Evolutionary conservation across 2,888 invertebrate species (phyloP), one percentile per base, ranked within the genome.

Genomic region (Leptinotarsa peninsularis): DNA sequence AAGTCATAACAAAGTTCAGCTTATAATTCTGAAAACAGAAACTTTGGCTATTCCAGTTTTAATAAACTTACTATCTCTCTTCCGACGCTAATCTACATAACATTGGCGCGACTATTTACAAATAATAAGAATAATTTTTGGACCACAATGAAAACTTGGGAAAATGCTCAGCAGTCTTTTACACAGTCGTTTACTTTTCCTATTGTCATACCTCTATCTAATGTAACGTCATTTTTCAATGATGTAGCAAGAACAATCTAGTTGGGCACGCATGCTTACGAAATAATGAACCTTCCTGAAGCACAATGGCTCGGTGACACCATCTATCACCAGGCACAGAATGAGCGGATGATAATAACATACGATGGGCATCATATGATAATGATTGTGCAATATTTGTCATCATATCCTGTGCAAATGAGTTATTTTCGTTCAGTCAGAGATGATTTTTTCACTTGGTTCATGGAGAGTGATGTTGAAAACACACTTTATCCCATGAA

Each of bases 261-360:
- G 33, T 33, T 63, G 63, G 63, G 33, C 63, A 63, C 43, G 63
- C 63, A 33, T 43, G 63, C 63, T 63, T 63, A 33, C 63, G 63
- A 63, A 63, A 63, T 63, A 63, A 63, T 63, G 13, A 43, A 63
- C 43, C 63, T 63, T 63, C 63, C n/a, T 17, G 5, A 63, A 63
- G 43, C n/a, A 63, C 63, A 63, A 63, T 63, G 63, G 63, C n/a
- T 63, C 63, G 33, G 63, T 63, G 63, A 63, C 63, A 63, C 58
- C 58, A 27, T 58, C 58, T 15, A 58, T 23, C 23, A 58, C 43
- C 63, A 63, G 63, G 63, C n/a, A 63, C 63, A 63, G 43, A 63
- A 63, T 10, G 13, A 63, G 33, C 43, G 17, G 43, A 7, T 17
- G 33, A 63, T 63, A 43, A 63, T 43, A 63, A 63, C 43, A 63